Base-by-base conservation (phyloP, 2,113 vertebrate genomes). In the Leucoraja erinaceus region DNA sequence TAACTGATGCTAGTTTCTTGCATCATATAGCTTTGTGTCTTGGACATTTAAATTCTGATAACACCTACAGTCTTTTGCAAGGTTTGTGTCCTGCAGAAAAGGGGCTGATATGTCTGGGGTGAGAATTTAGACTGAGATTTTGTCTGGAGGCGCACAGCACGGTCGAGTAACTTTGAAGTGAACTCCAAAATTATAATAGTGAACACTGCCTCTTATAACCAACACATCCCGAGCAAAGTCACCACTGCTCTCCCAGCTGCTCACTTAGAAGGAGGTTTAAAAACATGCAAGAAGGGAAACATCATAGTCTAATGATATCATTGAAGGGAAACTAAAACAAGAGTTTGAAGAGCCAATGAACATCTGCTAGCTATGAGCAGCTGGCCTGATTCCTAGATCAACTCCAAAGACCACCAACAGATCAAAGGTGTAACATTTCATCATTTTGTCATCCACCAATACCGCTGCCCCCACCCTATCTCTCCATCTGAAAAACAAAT, bases 341-440 rank as follows among this genome's bases (percentile, higher is more conserved):
- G 20, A 91, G 38, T 54, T 12, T 91, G 68, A 54, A 91, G 66
- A 72, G 68, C 33, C 33, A 72, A 28, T 74, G 90, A 91, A 91
- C 90, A 91, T 91, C 68, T 91, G 90, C 68, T 91, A 33, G 33
- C 66, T 54, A 12, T 54, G 90, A 91, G 68, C 90, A 91, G 90
- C 68, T 91, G 90, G 90, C 31, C 68, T 91, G 90, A 28, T 72
- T 91, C 90, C 68, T 54, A 74, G 38, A 91, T 91, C 90, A 74
- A 91, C 88, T 16, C 70, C 66, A 72, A 38, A 47, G 90, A 91
- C 90, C 90, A 91, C 90, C 90, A 91, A 91, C 90, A 74, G 66
- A 91, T 91, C 90, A 91, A 91, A 91, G 90, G 90, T 74, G 68
- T 72, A 74, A 91, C 66, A 72, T 91, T 74, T 91, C 88, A 91